Conservation (phyloP, 37 sponge, comb jelly and placozoan species). For the Oopsacas minuta region DNA sequence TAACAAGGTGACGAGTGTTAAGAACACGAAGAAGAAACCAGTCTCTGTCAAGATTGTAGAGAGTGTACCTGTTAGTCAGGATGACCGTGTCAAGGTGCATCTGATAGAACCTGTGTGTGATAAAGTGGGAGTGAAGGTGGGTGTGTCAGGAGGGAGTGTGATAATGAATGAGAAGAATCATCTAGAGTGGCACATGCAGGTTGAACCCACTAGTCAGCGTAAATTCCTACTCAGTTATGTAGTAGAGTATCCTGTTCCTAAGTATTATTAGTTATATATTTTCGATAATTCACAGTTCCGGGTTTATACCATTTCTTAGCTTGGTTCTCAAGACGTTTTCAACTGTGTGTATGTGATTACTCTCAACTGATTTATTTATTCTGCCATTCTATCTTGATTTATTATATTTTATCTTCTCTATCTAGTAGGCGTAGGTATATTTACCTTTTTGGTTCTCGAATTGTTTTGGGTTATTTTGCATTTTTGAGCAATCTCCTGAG, state of each 20-base stretch:
- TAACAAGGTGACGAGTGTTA: background rate
- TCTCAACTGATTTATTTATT: too few species aligned
- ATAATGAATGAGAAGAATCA: slow-evolving; percentile 10
- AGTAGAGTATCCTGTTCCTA: background rate
- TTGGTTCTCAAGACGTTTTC: too few species aligned
- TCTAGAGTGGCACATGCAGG: background rate
- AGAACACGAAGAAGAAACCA: background rate
- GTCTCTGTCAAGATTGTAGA: background rate
- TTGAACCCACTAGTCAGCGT: background rate
- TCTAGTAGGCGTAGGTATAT: too few species aligned
- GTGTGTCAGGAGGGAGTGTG: background rate
- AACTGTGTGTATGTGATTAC: too few species aligned
- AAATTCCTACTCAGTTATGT: background rate
- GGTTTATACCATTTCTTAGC: too few species aligned
- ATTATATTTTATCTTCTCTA: too few species aligned
- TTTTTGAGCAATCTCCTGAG: too few species aligned
- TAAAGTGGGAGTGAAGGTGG: background rate
- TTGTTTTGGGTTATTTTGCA: too few species aligned
- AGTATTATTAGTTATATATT: too few species aligned
- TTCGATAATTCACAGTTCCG: too few species aligned
- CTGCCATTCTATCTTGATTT: too few species aligned
- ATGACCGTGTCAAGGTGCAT: slow-evolving; percentile 1
- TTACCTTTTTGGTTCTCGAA: too few species aligned
- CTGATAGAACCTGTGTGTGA: background rate
- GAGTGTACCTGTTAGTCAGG: slow-evolving; percentile 14